A percentile compares a stretch with the other conserved stretches of the same genome.
phyloP scores from a whole-genome alignment of 2,113 vertebrate species.

The Trachemys scripta region DNA sequence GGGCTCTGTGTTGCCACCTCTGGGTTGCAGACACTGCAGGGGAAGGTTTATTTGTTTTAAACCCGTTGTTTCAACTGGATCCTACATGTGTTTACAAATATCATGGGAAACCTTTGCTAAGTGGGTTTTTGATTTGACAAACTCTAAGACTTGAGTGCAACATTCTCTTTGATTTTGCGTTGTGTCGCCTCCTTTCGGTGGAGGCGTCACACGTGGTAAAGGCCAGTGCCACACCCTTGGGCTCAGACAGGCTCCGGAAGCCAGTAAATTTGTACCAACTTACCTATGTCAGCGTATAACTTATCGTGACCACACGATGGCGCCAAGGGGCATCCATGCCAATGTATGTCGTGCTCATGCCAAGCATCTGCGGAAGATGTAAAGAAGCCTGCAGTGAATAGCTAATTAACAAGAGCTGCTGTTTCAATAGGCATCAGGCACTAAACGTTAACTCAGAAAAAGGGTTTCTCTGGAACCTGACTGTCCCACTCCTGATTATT shows the following conservation, averaged over 20 bases:
- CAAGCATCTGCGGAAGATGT: neutral
- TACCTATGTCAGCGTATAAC: neutral
- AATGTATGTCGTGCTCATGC: no score
- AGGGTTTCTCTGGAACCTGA: neutral
- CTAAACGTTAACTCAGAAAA: neutral
- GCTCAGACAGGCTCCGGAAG: neutral
- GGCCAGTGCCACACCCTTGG: neutral
- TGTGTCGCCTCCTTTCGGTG: neutral
- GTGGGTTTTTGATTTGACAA: neutral
- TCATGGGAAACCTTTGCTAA: neutral
- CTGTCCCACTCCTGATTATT: neutral
- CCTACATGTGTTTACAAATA: neutral
- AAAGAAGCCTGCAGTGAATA: neutral
- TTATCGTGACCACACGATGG: neutral
- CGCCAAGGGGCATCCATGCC: neutral
- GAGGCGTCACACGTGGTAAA: no score
- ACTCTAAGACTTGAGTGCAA: neutral
- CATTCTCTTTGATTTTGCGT: neutral
- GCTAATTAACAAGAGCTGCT: neutral
- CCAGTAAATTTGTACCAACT: neutral
- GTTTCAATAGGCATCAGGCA: neutral
- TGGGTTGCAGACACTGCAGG: neutral
- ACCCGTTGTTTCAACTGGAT: neutral
- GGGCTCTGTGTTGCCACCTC: neutral
- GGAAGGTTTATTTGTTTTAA: neutral